A percentile compares a stretch with the other conserved stretches of the same genome.
phyloP scores from a whole-genome alignment of 2,113 vertebrate species.

The Ovibos moschatus region DNA sequence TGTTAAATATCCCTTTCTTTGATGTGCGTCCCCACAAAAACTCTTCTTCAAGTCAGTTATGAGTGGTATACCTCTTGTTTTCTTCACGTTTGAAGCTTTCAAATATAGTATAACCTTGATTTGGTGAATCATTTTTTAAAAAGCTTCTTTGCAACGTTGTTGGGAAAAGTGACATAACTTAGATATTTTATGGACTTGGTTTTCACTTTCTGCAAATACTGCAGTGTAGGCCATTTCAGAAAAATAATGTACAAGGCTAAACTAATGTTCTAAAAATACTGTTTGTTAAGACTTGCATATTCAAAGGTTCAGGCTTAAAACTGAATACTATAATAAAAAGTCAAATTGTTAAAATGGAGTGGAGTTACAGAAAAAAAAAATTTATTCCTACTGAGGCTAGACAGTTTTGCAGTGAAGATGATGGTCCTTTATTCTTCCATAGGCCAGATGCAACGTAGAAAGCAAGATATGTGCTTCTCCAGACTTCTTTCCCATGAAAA shows the following conservation, averaged over 20 bases:
- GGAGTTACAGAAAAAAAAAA: not conserved
- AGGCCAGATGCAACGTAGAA: not conserved
- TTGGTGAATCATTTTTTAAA: not conserved
- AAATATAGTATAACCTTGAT: not conserved
- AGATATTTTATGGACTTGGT: not conserved
- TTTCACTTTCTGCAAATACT: not conserved
- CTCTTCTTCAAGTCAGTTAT: not conserved
- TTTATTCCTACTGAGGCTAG: not conserved
- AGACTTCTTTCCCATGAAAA: slow-evolving; percentile 44
- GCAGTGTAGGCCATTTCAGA: not conserved
- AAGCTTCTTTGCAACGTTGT: not conserved
- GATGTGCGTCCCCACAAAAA: not conserved
- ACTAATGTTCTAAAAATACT: not conserved
- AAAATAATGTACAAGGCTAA: not conserved
- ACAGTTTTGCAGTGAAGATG: not conserved
- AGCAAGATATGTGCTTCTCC: slow-evolving; percentile 1
- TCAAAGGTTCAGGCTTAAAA: not conserved
- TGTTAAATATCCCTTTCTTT: not conserved
- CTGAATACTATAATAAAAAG: not conserved
- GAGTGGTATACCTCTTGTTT: not conserved
- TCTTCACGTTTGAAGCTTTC: not conserved
- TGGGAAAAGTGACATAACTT: not conserved
- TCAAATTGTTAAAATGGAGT: not conserved
- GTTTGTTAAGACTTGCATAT: not conserved
- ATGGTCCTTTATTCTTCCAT: not conserved